Evolutionary conservation across 2,797 vertebrate genomes (phyloP).

Genomic region (Sebastes dallii): DNA sequence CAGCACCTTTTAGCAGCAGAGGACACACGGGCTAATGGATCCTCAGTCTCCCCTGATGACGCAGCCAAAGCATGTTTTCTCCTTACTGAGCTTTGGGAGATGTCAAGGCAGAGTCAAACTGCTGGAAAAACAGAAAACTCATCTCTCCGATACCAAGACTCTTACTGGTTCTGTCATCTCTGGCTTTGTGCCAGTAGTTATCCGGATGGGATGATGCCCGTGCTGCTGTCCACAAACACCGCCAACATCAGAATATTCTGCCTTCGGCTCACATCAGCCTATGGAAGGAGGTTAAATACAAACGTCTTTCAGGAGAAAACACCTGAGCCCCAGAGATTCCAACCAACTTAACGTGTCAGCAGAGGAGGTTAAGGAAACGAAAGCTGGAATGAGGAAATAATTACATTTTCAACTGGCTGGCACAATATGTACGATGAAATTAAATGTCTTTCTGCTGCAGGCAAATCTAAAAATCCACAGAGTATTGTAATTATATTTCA

Average conservation of each 20-base stretch:
- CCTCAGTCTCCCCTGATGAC: constrained; percentile 29
- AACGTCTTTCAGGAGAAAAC: constrained; percentile 20
- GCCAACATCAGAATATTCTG: constrained; percentile 4
- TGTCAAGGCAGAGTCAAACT: constrained; percentile 33
- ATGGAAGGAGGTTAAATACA: constrained; percentile 22
- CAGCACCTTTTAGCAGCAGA: constrained; percentile 45
- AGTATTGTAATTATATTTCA: background rate
- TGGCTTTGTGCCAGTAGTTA: constrained; percentile 34
- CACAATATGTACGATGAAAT: background rate
- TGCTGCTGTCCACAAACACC: constrained; percentile 19
- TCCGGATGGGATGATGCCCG: background rate
- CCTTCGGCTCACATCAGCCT: constrained; percentile 13
- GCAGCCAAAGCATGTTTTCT: constrained; percentile 32
- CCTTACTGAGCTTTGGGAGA: constrained; percentile 5
- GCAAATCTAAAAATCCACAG: background rate
- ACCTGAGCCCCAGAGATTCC: constrained; percentile 10
- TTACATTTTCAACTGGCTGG: constrained; percentile 14
- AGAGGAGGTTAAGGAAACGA: constrained; percentile 20
- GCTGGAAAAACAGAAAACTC: constrained; percentile 9
- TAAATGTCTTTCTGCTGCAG: background rate
- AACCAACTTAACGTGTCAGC: background rate
- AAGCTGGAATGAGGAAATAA: background rate
- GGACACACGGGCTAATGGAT: constrained; percentile 59
- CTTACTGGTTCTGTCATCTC: constrained; percentile 31
- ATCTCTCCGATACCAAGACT: background rate